Base-by-base conservation (phyloP, 30 jellyfish, hydroid and myxozoan species). In the Rhopilema esculentum region DNA sequence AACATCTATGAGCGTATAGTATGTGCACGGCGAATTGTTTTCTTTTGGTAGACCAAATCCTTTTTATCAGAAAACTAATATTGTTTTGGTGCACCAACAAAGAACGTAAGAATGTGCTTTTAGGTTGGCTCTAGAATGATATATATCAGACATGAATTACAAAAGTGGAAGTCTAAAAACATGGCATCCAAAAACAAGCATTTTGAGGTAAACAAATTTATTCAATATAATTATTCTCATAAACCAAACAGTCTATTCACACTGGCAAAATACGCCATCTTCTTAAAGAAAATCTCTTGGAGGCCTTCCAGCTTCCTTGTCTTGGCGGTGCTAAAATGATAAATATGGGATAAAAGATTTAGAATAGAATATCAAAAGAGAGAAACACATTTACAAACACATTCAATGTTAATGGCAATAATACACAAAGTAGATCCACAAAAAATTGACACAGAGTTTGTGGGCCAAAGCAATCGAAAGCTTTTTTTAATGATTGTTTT, bases 241-340 rank as follows among this genome's bases (percentile, higher is more conserved):
- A n/a, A n/a, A n/a, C n/a, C n/a, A n/a, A n/a, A 40, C 12, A 40
- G 57, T 40, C 57, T 40, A 40, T 40, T 40, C 57, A 40, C 57
- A 40, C 57, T 40, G 57, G 57, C 57, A 40, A 2, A 40, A 40
- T 12, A 40, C 6, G 12, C 9, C 57, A 40, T 40, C 76, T 22
- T 20, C 6, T 29, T 21, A 12, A 22, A 66, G 29, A 20, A 30
- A 72, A 72, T 72, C 83, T 72, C 83, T 72, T 27, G 83, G 83
- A 27, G 83, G 83, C 9, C 83, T 28, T 21, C 83, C 83, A 2
- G 83, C 83, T n/a, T 72, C 83, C 49, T 48, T 32, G 67, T 72
- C 83, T 72, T 72, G 83, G 24, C 67, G 83, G 27, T 72, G 83
- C 83, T 72, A 67, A 24, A 27, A 19, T 8, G 30, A 32, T 15